These are phyloP conservation scores for Muscidifurax raptorellus DNA, from an alignment of 1,140 invertebrate species.

Conservation along the genomic window DNA sequence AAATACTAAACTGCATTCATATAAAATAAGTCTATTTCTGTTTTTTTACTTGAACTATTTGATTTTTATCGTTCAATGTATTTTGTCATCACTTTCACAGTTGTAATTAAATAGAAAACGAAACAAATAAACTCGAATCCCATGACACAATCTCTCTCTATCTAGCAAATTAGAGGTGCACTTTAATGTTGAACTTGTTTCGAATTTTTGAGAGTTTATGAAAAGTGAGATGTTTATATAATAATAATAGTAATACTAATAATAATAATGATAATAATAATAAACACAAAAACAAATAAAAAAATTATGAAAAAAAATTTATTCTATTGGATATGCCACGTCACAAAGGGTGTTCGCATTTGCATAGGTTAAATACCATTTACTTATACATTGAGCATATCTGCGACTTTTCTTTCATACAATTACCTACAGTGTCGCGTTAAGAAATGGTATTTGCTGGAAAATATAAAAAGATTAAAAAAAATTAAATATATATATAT, in stretches of 20 bases:
- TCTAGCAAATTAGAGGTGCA: conserved; percentile 15
- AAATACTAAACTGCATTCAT: neutral
- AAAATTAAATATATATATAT: neutral
- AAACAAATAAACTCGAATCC: conserved; percentile 14
- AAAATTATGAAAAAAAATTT: conserved; percentile 34
- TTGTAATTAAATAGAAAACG: neutral
- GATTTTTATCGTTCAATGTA: neutral
- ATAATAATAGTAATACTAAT: neutral
- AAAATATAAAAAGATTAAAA: conserved; percentile 5
- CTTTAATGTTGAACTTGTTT: conserved; percentile 31
- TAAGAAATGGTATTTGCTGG: neutral
- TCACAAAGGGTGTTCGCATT: conserved; percentile 30
- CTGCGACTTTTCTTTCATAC: neutral
- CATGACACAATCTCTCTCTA: conserved; percentile 34
- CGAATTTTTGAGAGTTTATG: conserved; percentile 38
- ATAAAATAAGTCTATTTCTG: neutral
- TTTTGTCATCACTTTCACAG: too few species aligned
- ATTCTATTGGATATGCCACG: conserved; percentile 22
- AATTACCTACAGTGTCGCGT: neutral
- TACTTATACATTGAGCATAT: neutral
- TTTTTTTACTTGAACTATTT: conserved; percentile 8
- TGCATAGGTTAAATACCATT: conserved; percentile 8
- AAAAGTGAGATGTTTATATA: conserved; percentile 34
- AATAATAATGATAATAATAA: neutral
- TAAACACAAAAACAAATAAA: neutral